Evolutionary conservation across 2,888 invertebrate species (phyloP).

Genomic region (Marronus borbonicus): DNA sequence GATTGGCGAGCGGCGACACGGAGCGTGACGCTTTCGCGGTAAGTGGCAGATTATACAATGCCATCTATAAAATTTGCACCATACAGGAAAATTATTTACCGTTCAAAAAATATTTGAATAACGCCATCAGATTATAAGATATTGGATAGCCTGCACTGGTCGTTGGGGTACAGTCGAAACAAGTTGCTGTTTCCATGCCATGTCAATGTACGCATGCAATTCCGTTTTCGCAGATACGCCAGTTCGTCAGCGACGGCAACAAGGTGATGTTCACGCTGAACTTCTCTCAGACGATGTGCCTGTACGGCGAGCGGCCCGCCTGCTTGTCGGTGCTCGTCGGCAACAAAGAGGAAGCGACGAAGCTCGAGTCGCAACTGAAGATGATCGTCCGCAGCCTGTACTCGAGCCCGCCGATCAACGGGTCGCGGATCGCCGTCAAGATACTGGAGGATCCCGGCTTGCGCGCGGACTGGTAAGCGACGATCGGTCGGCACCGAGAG

Average conservation of each 20-base stretch:
- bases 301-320: constrained; percentile 79
- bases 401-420: constrained; percentile 80
- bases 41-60: neutral
- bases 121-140: too few species aligned
- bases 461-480: constrained; percentile 68
- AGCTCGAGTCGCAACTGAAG: constrained; percentile 76
- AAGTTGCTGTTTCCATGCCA: neutral
- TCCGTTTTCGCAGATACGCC: constrained; percentile 67
- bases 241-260: constrained; percentile 74
- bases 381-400: constrained; percentile 78
- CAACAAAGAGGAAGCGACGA: constrained; percentile 74
- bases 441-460: constrained; percentile 73
- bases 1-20: constrained; percentile 75
- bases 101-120: too few species aligned
- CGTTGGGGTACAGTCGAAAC: neutral
- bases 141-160: too few species aligned
- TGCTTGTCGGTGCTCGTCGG: constrained; percentile 73
- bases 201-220: neutral
- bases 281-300: constrained; percentile 80
- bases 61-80: neutral
- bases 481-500: neutral
- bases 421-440: constrained; percentile 75
- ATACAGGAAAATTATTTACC: too few species aligned
- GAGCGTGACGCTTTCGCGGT: constrained; percentile 76
- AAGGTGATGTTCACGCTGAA: constrained; percentile 76